A percentile compares a stretch with the other conserved stretches of the same genome.
phyloP scores from a whole-genome alignment of 2,113 vertebrate species.

The Illadopsis cleaveri region DNA sequence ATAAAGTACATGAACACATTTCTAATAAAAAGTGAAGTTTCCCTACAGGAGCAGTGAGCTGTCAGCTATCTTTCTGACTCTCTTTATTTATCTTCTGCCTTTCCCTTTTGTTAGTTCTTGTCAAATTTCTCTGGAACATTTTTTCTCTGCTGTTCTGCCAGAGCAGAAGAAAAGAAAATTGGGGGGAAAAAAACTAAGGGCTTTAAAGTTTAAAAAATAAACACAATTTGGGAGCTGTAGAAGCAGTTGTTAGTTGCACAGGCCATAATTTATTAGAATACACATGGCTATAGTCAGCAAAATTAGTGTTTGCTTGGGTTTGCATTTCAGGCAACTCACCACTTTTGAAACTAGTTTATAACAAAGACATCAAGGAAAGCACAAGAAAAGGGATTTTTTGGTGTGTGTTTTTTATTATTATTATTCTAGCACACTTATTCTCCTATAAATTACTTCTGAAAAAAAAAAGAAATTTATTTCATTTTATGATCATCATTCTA shows the following conservation, averaged over 20 bases:
- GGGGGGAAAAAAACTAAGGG: background rate
- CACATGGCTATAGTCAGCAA: conserved; percentile 56
- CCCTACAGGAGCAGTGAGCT: conserved; percentile 5
- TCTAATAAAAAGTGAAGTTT: conserved; percentile 49
- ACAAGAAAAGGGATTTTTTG: background rate
- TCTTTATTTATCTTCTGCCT: conserved; percentile 28
- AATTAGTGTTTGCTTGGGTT: conserved; percentile 57
- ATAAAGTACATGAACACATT: conserved; percentile 30
- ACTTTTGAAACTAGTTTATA: conserved; percentile 5
- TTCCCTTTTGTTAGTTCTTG: conserved; percentile 12
- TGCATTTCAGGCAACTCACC: conserved; percentile 47
- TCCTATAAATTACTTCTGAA: background rate
- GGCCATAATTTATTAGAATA: conserved; percentile 55
- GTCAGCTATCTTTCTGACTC: background rate
- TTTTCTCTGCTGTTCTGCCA: background rate
- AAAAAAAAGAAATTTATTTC: background rate
- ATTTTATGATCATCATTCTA: background rate
- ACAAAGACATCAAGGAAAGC: background rate
- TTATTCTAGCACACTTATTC: background rate
- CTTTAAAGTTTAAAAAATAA: conserved; percentile 13
- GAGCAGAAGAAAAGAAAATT: conserved; percentile 4
- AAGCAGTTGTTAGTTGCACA: conserved; percentile 45
- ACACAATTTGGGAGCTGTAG: conserved; percentile 12
- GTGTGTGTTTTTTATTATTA: background rate
- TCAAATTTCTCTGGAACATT: conserved; percentile 41